Percentiles rank a stretch among this genome's conserved stretches.
Conservation (phyloP, 2,888 invertebrate genomes). For the Ethmia dodecea region DNA sequence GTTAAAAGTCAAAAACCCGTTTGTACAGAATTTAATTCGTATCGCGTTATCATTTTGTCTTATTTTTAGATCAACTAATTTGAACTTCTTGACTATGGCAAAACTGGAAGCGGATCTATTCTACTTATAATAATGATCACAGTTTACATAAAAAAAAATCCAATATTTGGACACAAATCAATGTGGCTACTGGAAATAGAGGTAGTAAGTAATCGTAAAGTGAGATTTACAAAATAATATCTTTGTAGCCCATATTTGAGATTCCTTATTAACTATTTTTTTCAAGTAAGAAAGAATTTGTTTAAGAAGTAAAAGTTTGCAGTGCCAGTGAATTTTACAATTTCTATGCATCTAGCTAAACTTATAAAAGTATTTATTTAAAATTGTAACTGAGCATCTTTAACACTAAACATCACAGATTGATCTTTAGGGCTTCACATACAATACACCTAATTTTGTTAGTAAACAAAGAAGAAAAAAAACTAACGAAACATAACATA, state of each 20-base stretch:
- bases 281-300: too few species aligned
- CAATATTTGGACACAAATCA: constrained; percentile 17
- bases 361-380: constrained; percentile 38
- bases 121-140: constrained; percentile 67
- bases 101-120: constrained; percentile 34
- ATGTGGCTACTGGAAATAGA: too few species aligned
- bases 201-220: too few species aligned
- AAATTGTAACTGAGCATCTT: constrained; percentile 66
- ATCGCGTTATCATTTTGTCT: neutral
- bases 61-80: constrained; percentile 19
- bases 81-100: constrained; percentile 47
- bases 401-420: constrained; percentile 23
- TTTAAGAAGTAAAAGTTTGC: too few species aligned
- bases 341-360: constrained; percentile 23
- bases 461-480: constrained; percentile 3
- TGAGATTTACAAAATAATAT: too few species aligned
- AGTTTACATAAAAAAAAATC: too few species aligned
- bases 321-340: neutral
- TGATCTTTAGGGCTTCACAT: neutral
- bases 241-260: constrained; percentile 5
- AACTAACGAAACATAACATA: constrained; percentile 25
- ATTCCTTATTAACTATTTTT: neutral
- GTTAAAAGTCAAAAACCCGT: too few species aligned
- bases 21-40: neutral
- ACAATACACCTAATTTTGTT: neutral